These are phyloP conservation scores for Cancer borealis DNA, from an alignment of 2,888 invertebrate species.

Conservation along the genomic window DNA sequence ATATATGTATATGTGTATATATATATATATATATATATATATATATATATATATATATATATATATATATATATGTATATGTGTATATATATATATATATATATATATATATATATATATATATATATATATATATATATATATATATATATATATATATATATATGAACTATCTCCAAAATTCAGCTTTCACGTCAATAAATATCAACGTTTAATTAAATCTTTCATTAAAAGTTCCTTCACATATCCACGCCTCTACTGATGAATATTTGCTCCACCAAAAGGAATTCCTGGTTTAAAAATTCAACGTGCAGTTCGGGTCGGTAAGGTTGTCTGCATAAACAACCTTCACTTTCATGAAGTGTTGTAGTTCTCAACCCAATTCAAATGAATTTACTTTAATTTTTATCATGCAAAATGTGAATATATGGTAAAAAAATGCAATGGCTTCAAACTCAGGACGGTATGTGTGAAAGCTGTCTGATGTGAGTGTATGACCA, in stretches of 20 bases:
- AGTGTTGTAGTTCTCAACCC: neutral
- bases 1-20: too few relatives aligned
- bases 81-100: too few relatives aligned
- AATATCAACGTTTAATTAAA: constrained; percentile 17
- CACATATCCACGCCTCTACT: neutral
- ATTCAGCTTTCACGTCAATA: neutral
- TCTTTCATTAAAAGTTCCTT: constrained; percentile 15
- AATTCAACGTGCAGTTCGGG: neutral
- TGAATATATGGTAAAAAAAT: neutral
- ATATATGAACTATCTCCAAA: neutral
- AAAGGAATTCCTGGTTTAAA: constrained; percentile 28
- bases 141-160: neutral
- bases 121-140: too few relatives aligned
- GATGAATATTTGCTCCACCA: neutral
- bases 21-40: too few relatives aligned
- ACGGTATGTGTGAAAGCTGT: neutral
- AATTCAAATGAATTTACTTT: neutral
- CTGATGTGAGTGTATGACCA: neutral
- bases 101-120: too few relatives aligned
- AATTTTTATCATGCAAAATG: neutral
- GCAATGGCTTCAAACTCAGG: neutral
- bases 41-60: too few relatives aligned
- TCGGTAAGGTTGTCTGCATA: neutral
- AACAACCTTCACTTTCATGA: neutral
- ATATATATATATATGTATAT: too few relatives aligned